Evolutionary conservation across 2,888 invertebrate genomes (phyloP), one percentile per base, ranked within the genome.

Genomic region (Amblyjoppa proteus): DNA sequence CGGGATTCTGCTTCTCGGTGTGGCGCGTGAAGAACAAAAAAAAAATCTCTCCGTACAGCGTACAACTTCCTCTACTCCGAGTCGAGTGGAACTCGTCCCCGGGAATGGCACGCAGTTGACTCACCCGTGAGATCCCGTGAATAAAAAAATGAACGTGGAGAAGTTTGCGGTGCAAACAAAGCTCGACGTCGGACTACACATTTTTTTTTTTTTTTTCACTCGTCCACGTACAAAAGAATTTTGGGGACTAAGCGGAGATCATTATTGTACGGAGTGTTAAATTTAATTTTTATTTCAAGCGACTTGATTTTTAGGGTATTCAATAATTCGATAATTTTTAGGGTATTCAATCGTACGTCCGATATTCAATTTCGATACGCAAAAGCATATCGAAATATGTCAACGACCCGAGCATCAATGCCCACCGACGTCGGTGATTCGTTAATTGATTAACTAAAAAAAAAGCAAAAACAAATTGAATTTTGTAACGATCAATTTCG

Each of bases 1-100:
- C 77, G 56, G 64, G 53, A 71, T 51, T 51, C 20, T 70, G 64
- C 70, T 53, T 69, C 38, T 31, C 31, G n/a, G 49, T 11, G 45
- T n/a, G 45, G 45, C 16, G 45, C 5, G 16, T 49, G 45, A 49
- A 45, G 45, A 45, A 11, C 2, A 41, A 3, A 16, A 49, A 45
- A 45, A 49, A 49, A 49, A 49, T 49, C 45, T 49, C 45, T 49
- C 16, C 45, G 16, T 49, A 25, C 1, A 41, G 5, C 41, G 5
- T 74, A 28, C 31, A 31, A 70, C 61, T 45, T 16, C 45, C 25
- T 58, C n/a, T 16, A 64, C 20, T 41, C 13, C 34, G 45, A 49
- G 45, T 61, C 13, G 16, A 31, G 6, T 31, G 64, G 16, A 64
- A 64, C 34, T 61, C 25, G 7, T 58, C 28, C 0, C 28, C 28